Evolutionary conservation across 2,113 vertebrate genomes (phyloP), one percentile per base, ranked within the genome.

Genomic region (Phoenicopterus ruber): DNA sequence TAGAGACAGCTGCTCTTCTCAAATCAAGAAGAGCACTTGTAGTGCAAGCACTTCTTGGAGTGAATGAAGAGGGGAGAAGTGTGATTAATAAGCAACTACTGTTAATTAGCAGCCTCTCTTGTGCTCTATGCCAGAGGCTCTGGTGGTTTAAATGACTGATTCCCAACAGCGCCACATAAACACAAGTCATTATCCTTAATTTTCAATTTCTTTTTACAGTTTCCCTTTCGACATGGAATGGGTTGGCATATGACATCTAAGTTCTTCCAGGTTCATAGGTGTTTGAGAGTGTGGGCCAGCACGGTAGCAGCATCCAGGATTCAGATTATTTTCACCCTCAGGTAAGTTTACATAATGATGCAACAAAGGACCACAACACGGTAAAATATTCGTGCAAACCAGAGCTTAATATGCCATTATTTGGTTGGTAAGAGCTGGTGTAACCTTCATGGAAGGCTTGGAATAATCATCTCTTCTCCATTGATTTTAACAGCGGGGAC

Each of bases 71-170:
- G 50, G 49, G 38, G 26, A 91, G 61, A 93, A 96, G 38, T 96
- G 89, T 91, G 78, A 96, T 97, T 97, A 93, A 93, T 80, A 95
- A 86, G 67, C 72, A 95, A 73, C 67, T 84, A 54, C 70, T 90
- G 76, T 77, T 95, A 93, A 97, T 96, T 93, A 96, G 59, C 90
- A 90, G 42, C 59, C 42, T 96, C 67, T 92, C 81, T 82, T 72
- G 40, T 76, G 65, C 82, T 79, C 67, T 78, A 0, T 84, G 88
- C 85, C 63, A 90, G 76, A 92, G 46, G 76, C 58, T 42, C 63
- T 74, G 36, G 44, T 85, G 36, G 61, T 82, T 94, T 91, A 87
- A 95, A 76, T 90, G 76, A 58, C 85, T 93, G 93, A 73, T 81
- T 93, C 72, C 88, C 90, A 81, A 16, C 50, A 81, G 72, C 59